Evolutionary conservation across 2,888 invertebrate genomes (phyloP), one percentile per base, ranked within the genome.

Genomic region (Andrena hattorfiana): DNA sequence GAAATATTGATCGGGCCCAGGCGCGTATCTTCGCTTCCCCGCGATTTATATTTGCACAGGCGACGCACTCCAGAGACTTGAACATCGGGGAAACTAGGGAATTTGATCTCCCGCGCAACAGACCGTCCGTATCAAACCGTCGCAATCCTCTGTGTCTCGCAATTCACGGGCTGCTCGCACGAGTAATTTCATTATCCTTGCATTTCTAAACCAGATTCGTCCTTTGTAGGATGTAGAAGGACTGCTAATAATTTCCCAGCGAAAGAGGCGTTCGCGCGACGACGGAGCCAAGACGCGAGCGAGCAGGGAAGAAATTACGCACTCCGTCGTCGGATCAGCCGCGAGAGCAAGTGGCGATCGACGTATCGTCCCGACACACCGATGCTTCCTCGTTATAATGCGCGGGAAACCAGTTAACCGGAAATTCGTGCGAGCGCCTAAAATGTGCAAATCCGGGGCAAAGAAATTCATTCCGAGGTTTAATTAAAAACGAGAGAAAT

Each of bases 1-100:
- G 79, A 83, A 79, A 84, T 83, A 83, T 84, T 76, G 84, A 84
- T 83, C 84, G 84, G 42, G 23, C 62, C 35, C 62, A 35, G 13
- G 28, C 81, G 54, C 51, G 71, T 66, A 62, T 81, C 72, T 71
- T 80, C 67, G 72, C 74, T 71, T 60, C 63, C 64, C 60, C 69
- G 69, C 72, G 72, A 83, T 80, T 79, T 84, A 75, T 82, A 77
- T 80, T 84, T 78, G 62, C 77, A 69, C 73, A 42, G 69, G 71
- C 56, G 54, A 70, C 69, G 73, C 83, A 54, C 68, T 68, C 59
- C 30, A 42, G 59, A 74, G 68, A 71, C 70, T 64, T n/a, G 59
- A 76, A 35, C 26, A 48, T 28, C 54, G 59, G 23, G 51, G 68
- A 74, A 75, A 77, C 72, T 69, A 23, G 49, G n/a, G 35, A 73